phyloP scores from a whole-genome alignment of 2,888 invertebrate species.

The Odontocerum albicorne region DNA sequence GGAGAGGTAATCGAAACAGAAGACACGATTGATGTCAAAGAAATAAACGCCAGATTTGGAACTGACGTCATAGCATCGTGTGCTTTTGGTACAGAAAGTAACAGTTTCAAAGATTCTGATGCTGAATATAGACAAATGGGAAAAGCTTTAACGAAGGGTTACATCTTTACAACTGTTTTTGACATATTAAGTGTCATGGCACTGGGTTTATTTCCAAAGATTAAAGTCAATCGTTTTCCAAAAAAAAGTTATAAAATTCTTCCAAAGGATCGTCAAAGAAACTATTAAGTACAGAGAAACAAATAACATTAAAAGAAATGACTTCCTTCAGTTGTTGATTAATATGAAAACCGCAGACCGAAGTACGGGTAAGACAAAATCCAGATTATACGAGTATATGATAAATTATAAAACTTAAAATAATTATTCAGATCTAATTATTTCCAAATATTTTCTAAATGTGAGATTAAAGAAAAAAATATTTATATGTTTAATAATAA shows the following conservation, averaged over 20 bases:
- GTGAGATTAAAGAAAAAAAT: no score
- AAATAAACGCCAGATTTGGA: constrained; percentile 17
- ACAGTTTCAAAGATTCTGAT: constrained; percentile 16
- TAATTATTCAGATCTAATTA: no score
- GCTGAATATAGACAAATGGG: background rate
- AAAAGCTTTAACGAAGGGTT: background rate
- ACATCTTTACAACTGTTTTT: background rate
- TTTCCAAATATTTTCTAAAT: no score
- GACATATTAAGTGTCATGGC: background rate
- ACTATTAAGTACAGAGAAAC: constrained; percentile 10
- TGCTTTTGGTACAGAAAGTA: constrained; percentile 25
- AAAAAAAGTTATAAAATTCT: background rate
- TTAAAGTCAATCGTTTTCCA: no score
- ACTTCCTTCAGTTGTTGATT: constrained; percentile 18
- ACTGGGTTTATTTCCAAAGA: no score
- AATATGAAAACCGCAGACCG: constrained; percentile 10
- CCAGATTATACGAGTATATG: no score
- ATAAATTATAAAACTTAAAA: no score
- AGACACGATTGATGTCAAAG: constrained; percentile 1
- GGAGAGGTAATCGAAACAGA: background rate
- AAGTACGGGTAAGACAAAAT: constrained; percentile 3
- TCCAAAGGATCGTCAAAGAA: background rate
- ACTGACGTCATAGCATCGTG: constrained; percentile 30
- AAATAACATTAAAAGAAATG: constrained; percentile 7
- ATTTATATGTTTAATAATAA: no score